phyloP scores from a whole-genome alignment of 2,888 invertebrate genomes.

The Atrina japonica region DNA sequence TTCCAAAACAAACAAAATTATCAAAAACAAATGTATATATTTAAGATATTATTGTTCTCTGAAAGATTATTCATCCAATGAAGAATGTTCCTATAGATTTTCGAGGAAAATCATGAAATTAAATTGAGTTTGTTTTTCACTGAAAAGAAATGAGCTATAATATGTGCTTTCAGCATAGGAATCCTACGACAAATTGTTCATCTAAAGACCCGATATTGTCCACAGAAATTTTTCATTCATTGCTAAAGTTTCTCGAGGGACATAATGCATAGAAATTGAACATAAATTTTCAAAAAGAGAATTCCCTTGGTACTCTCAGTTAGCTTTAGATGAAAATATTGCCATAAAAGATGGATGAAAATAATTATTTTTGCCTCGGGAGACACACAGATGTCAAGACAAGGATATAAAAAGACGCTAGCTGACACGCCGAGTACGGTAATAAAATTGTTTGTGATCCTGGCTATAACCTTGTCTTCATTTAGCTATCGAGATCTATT shows the following conservation, averaged over 20 bases:
- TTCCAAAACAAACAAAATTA: too few species aligned
- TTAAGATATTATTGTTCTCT: too few species aligned
- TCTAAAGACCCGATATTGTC: slow-evolving; percentile 35
- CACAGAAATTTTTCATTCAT: slow-evolving; percentile 38
- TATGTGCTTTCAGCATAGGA: too few species aligned
- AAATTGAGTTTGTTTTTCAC: too few species aligned
- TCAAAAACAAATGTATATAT: too few species aligned
- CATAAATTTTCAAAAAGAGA: slow-evolving; percentile 42
- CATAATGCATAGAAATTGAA: slow-evolving; percentile 40
- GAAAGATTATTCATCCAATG: too few species aligned
- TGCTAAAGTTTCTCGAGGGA: slow-evolving; percentile 34
- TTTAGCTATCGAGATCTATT: too few species aligned
- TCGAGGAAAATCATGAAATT: too few species aligned
- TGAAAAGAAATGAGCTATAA: too few species aligned
- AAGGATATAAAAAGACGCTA: slow-evolving; percentile 36
- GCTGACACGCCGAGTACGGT: slow-evolving; percentile 9
- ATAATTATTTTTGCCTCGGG: slow-evolving; percentile 38
- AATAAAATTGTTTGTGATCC: slow-evolving; percentile 39
- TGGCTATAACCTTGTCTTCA: too few species aligned
- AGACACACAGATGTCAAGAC: slow-evolving; percentile 27
- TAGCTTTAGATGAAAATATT: slow-evolving; percentile 51
- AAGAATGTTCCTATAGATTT: too few species aligned
- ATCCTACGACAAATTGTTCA: too few species aligned
- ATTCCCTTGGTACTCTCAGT: slow-evolving; percentile 33
- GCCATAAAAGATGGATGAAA: slow-evolving; percentile 48